A percentile compares a stretch with the other conserved stretches of the same genome.
Evolutionary conservation across 2,113 vertebrate genomes (phyloP).

Genomic region (Clupea harengus): DNA sequence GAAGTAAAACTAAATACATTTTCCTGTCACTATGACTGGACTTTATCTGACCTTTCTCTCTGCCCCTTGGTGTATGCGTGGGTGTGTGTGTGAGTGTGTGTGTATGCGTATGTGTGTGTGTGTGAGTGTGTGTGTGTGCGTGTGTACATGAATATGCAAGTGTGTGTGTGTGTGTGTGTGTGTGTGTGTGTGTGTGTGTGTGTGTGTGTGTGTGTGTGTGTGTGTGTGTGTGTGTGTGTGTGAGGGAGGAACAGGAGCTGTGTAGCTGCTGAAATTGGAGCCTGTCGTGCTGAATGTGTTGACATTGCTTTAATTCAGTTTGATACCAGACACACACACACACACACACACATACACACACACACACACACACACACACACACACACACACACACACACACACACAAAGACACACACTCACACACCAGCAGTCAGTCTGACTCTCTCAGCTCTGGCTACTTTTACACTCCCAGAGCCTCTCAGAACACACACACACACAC

Average conservation of each 20-base stretch:
- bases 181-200: conserved; percentile 37
- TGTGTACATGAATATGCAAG: too few species aligned
- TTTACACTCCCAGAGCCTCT: conserved; percentile 75
- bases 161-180: too few species aligned
- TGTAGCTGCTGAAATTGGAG: conserved; percentile 67
- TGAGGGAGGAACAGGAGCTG: conserved; percentile 11
- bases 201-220: background rate
- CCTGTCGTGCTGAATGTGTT: conserved; percentile 68
- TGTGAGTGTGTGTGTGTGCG: too few species aligned
- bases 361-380: too few species aligned
- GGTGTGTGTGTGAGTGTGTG: conserved; percentile 21
- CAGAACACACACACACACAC: conserved; percentile 69
- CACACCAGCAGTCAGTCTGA: conserved; percentile 68
- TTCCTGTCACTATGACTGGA: too few species aligned
- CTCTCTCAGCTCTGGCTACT: conserved; percentile 63
- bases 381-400: too few species aligned
- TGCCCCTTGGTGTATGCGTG: background rate
- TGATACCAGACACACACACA: conserved; percentile 74
- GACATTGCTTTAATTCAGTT: conserved; percentile 70
- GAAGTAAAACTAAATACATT: too few species aligned
- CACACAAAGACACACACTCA: too few species aligned
- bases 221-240: conserved; percentile 48
- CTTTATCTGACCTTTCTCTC: too few species aligned
- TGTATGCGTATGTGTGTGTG: conserved; percentile 30
- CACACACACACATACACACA: too few species aligned